Conservation (phyloP, 1,140 invertebrate species). For the Cyphomyrmex costatus region DNA sequence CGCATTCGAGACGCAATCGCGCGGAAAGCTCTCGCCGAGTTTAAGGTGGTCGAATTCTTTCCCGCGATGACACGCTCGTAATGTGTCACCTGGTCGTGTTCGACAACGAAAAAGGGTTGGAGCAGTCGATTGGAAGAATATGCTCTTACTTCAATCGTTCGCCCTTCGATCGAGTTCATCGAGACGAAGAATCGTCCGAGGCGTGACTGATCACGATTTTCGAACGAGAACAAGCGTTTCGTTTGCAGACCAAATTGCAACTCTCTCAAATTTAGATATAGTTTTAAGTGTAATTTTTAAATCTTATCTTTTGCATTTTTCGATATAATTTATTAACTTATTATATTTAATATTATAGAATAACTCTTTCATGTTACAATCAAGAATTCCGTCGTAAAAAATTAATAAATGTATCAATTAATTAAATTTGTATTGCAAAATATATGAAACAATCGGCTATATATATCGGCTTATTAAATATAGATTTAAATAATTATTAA, state of each 20-base stretch:
- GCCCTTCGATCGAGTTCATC: constrained; percentile 71
- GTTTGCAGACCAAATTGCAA: neutral
- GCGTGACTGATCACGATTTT: constrained; percentile 46
- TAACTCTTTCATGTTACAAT: neutral
- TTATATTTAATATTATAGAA: neutral
- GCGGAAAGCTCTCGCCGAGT: constrained; percentile 74
- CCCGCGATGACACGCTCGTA: constrained; percentile 64
- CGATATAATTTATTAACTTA: neutral
- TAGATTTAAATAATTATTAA: no score
- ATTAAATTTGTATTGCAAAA: no score
- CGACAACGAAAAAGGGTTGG: constrained; percentile 78
- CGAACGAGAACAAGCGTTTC: neutral
- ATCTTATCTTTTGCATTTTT: neutral
- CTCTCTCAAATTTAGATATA: neutral
- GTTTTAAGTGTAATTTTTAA: neutral
- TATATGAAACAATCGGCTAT: no score
- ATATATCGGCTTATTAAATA: no score
- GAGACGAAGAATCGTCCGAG: constrained; percentile 72
- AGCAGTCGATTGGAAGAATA: constrained; percentile 69
- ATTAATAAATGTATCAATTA: neutral
- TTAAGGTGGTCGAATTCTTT: constrained; percentile 72
- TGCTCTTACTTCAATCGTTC: constrained; percentile 3
- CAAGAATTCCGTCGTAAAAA: neutral
- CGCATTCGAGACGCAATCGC: constrained; percentile 79
- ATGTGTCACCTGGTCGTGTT: constrained; percentile 80